A percentile compares a stretch with the other conserved stretches of the same genome.
Evolutionary conservation across 2,888 invertebrate species (phyloP).

Genomic region (Drosophila falleni): DNA sequence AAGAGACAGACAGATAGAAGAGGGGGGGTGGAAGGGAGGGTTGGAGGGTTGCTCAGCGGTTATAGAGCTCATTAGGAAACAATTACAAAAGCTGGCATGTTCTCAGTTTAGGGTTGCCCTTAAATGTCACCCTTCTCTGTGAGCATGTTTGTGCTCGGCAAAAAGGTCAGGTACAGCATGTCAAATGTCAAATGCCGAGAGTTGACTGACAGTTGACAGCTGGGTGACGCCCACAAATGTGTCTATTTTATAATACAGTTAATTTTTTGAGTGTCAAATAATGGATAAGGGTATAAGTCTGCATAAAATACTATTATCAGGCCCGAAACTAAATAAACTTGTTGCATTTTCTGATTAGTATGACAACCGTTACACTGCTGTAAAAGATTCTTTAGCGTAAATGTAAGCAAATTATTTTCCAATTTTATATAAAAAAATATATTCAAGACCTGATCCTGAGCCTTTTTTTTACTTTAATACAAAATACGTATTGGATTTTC

Average conservation of each 20-base stretch:
- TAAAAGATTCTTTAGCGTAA: too few relatives aligned
- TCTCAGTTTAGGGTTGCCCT: slow-evolving; percentile 60
- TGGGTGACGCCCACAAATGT: slow-evolving; percentile 73
- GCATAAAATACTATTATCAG: neutral
- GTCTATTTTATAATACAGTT: slow-evolving; percentile 66
- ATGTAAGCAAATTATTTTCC: neutral
- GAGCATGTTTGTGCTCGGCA: slow-evolving; percentile 23
- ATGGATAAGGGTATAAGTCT: neutral
- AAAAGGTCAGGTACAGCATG: slow-evolving; percentile 73
- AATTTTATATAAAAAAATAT: neutral
- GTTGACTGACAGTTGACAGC: slow-evolving; percentile 68
- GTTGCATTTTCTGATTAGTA: slow-evolving; percentile 1
- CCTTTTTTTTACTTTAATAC: too few relatives aligned
- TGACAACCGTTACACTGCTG: neutral
- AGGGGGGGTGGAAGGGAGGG: neutral
- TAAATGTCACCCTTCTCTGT: slow-evolving; percentile 54
- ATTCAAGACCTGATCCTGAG: too few relatives aligned
- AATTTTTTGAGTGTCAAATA: slow-evolving; percentile 52
- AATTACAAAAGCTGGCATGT: slow-evolving; percentile 61
- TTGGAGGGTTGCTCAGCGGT: slow-evolving; percentile 19
- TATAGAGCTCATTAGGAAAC: slow-evolving; percentile 72
- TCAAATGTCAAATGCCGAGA: slow-evolving; percentile 63
- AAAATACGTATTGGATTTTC: too few relatives aligned
- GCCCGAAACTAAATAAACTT: neutral
- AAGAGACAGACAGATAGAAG: neutral